Base-by-base conservation (phyloP, 2,113 vertebrate genomes). In the Rhagologus leucostigma region DNA sequence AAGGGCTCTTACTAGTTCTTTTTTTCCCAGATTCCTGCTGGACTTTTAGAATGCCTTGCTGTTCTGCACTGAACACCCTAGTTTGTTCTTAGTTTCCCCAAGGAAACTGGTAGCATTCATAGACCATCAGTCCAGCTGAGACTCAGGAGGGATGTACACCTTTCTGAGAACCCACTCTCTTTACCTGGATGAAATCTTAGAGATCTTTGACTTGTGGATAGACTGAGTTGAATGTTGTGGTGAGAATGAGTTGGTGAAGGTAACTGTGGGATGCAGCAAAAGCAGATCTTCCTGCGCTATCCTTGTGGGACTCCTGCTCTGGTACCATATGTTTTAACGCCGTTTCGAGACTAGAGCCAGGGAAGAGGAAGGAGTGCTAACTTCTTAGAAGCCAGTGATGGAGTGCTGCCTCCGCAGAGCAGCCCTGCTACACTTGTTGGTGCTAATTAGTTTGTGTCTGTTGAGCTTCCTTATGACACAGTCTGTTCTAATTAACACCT, bases 401-500 rank as follows among this genome's bases (percentile, higher is more conserved):
- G 55, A 93, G 67, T 42, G 39, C 84, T 95, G 68, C 90, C 62
- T 93, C 59, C 10, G 2, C 64, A 33, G n/a, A 93, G 55, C 84
- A 84, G 52, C 41, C 44, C 77, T 94, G 47, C 80, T 70, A 7
- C 68, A 17, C 57, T 94, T 88, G 20, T 90, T 96, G 90, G 47
- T 84, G 84, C 85, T 90, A 95, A 95, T 94, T 84, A 83, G 63
- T 84, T 95, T 94, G 86, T 91, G 85, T 96, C 68, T 96, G 56
- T 94, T 94, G 67, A 94, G 76, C 78, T 95, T 95, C 47, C 69
- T 86, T 86, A 65, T 96, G 93, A 89, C 88, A 96, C 49, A 56
- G 7, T 74, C 74, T 96, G 49, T 91, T 96, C 69, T 93, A 96
- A 77, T 97, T 97, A 97, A 90, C 93, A 77, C 93, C 94, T 96